Evolutionary conservation across 2,888 invertebrate genomes (phyloP), one percentile per base, ranked within the genome.

Genomic region (Drosophila greeni): DNA sequence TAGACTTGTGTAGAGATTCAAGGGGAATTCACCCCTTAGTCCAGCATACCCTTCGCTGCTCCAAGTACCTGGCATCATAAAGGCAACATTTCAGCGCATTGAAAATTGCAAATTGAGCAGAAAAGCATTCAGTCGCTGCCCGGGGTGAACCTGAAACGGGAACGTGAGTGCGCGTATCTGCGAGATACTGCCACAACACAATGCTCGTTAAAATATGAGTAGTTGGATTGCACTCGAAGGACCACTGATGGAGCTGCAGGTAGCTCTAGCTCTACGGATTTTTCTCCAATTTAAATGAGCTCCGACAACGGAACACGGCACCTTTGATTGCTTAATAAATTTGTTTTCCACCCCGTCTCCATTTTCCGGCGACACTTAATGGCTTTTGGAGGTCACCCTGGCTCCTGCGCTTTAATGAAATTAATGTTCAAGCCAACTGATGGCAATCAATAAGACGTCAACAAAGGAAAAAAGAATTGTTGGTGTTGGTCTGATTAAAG

Each of bases 381-480:
- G 57, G 57, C 37, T 56, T 58, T 45, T 45, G 5, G 60, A 29
- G 60, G 60, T 42, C 60, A 29, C 24, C 29, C n/a, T 36, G n/a
- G 31, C 14, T 11, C 39, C 36, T 18, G 43, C 34, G 33, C 45
- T 54, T 67, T 62, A 45, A 53, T 51, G 58, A 74, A 74, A 76
- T 75, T 75, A 73, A 75, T 75, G 68, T 64, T 52, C 66, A 55
- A 72, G 64, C 60, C 66, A 69, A 73, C 66, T 64, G 61, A 47
- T 55, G 66, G 71, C 73, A 76, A 73, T 75, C 73, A 76, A 73
- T 75, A 73, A 73, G 69, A 66, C 64, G 76, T 75, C 76, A 75
- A 53, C 43, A 55, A 12, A 42, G 60, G 48, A 59, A 64, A 59
- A 64, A 70, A 72, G 20, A 47, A 72, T 75, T 64, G 62, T 57